Evolutionary conservation across 1,140 invertebrate species (phyloP), one percentile per base, ranked within the genome.

Genomic region (Drosophila persimilis): DNA sequence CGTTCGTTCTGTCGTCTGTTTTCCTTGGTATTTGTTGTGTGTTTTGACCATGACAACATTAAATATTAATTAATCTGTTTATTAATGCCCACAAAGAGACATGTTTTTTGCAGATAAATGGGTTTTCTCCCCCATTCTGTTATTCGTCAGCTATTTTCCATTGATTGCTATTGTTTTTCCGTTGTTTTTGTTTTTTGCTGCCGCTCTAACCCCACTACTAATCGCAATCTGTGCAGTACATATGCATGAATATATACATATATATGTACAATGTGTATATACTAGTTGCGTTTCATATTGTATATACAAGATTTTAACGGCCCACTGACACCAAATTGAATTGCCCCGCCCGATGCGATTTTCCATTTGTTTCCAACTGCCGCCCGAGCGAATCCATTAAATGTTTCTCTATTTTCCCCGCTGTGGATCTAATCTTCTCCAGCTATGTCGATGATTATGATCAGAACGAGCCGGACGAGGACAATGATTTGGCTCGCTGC

Each of bases 61-160:
- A 88, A 86, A 86, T 88, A 81, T 86, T 70, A 86, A 86, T 86
- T 86, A 86, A 86, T 86, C 83, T 81, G 78, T 56, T 72, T 88
- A 78, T 73, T 84, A 73, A 59, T 51, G 65, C 64, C 58, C 55
- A 56, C 63, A 63, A 53, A 24, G 81, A 39, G 35, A 39, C 9
- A 39, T 39, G 35, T 39, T 39, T 39, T 39, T 69, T 80, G 48
- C 57, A 77, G 41, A 43, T 46, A 56, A 43, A 29, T 45, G 35
- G 55, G 29, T 41, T 50, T 50, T 43, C 45, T 31, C 13, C 46
- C 41, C 22, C 9, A 5, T 46, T 57, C 46, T 46, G 9, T 45
- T 15, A 50, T 54, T 39, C 31, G 15, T 39, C 5, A 41, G 29
- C 48, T 20, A 46, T 52, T 47, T 26, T 20, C 47, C 50, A 39